These are phyloP conservation scores for Lysandra coridon DNA, from an alignment of 2,888 invertebrate genomes.

Conservation along the genomic window DNA sequence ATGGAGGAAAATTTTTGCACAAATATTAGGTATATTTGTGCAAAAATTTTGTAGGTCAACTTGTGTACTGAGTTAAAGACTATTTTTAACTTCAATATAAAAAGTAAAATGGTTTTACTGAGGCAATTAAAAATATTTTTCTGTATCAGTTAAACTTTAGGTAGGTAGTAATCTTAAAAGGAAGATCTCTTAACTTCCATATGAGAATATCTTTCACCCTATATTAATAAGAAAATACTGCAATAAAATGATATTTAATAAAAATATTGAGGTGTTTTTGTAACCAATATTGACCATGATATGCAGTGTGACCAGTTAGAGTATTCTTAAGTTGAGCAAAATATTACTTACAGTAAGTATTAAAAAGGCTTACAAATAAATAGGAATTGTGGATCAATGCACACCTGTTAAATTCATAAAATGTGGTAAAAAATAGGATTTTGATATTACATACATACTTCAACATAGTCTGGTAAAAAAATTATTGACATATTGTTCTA, in stretches of 20 bases:
- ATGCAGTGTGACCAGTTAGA: neutral
- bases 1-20: neutral
- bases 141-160: neutral
- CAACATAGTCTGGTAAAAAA: too few relatives aligned
- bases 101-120: neutral
- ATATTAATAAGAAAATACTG: neutral
- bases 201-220: neutral
- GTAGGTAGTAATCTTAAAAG: neutral
- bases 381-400: neutral
- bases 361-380: slow-evolving; percentile 6
- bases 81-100: neutral
- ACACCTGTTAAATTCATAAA: neutral
- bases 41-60: neutral
- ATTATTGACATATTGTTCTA: neutral
- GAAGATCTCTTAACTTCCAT: neutral
- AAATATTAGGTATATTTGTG: neutral
- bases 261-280: neutral
- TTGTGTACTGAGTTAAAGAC: neutral
- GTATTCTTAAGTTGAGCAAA: neutral
- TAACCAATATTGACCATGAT: neutral
- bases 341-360: neutral
- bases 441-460: too few relatives aligned
- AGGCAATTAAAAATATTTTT: neutral
- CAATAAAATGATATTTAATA: neutral
- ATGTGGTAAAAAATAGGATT: neutral